Percentiles rank a stretch among this genome's conserved stretches.
These are phyloP conservation scores for Strigops habroptila DNA, from an alignment of 2,113 vertebrate genomes.

Conservation along the genomic window DNA sequence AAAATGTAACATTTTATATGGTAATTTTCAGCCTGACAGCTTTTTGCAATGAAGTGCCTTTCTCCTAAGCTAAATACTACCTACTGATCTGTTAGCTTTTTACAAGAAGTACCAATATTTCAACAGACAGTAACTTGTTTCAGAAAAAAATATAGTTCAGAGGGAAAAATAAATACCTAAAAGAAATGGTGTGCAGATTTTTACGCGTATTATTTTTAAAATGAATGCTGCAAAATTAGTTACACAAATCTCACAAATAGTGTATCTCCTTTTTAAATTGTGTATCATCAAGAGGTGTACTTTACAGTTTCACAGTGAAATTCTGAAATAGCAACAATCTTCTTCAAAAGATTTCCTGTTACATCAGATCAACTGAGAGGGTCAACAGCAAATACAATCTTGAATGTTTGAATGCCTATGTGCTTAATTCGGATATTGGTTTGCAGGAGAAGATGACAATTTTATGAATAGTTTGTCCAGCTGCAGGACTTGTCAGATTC, in stretches of 20 bases:
- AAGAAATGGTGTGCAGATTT: background rate
- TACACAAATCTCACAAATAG: background rate
- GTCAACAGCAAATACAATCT: background rate
- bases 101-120: background rate
- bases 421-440: background rate
- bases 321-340: background rate
- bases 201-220: background rate
- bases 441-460: background rate
- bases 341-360: background rate
- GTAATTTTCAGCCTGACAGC: background rate
- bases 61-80: background rate
- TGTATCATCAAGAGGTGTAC: background rate
- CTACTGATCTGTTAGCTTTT: background rate
- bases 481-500: background rate
- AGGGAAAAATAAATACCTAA: background rate
- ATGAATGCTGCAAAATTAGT: background rate
- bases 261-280: background rate
- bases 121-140: background rate
- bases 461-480: background rate
- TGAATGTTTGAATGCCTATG: background rate
- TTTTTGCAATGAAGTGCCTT: background rate
- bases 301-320: background rate
- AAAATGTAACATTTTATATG: background rate
- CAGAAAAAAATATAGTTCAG: background rate
- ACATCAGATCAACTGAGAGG: background rate